Evolutionary conservation across 2,113 vertebrate genomes (phyloP).

Genomic region (Ptilorrhoa leucosticta): DNA sequence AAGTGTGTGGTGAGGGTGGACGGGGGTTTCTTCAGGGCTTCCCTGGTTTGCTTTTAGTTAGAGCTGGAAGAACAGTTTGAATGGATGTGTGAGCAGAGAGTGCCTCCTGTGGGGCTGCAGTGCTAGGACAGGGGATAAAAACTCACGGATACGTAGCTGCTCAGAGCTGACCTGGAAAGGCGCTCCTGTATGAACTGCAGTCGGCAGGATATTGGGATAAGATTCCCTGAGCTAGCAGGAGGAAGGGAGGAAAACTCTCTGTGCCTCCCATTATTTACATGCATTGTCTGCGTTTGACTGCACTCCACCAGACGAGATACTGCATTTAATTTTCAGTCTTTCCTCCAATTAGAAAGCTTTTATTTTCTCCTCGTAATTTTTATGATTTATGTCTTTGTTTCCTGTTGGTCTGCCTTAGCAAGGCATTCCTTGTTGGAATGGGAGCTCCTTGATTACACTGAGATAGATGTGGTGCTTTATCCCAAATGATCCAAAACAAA

Average conservation of each 20-base stretch:
- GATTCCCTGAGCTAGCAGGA: not conserved
- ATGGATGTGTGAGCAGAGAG: not conserved
- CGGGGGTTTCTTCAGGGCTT: not conserved
- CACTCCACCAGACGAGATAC: not conserved
- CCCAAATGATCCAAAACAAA: not conserved
- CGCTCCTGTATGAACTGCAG: not conserved
- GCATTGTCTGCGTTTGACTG: not conserved
- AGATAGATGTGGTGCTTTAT: not conserved
- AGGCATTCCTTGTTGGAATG: not conserved
- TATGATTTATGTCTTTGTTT: not conserved
- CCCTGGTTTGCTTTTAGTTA: not conserved
- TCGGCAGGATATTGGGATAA: not conserved
- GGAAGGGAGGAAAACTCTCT: not conserved
- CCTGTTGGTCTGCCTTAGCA: not conserved
- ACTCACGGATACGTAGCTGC: not conserved
- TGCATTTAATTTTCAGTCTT: not conserved
- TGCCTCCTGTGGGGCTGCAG: constrained; percentile 41
- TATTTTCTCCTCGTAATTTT: not conserved
- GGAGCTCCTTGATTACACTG: not conserved
- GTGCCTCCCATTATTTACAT: not conserved
- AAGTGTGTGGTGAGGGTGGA: not conserved
- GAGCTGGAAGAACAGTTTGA: not conserved
- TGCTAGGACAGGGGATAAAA: not conserved
- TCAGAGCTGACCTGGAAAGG: not conserved
- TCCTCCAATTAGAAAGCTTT: not conserved